phyloP scores from a whole-genome alignment of 2,797 vertebrate genomes.

The Odontamblyopus lacepedii region DNA sequence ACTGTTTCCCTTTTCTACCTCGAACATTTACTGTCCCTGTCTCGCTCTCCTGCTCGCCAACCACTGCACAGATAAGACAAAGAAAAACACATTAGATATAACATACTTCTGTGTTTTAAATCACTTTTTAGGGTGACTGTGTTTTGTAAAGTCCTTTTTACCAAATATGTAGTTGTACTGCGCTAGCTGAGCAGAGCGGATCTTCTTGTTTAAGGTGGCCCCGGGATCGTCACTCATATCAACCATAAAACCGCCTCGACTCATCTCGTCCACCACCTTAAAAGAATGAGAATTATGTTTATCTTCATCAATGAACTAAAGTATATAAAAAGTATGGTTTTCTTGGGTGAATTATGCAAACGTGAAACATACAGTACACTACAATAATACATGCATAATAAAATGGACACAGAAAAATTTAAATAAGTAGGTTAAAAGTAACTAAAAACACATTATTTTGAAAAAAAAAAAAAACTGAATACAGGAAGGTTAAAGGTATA shows the following conservation, averaged over 20 bases:
- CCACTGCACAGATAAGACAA: conserved; percentile 70
- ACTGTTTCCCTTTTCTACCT: conserved; percentile 76
- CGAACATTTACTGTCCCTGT: conserved; percentile 81
- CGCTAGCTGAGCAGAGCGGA: conserved; percentile 86
- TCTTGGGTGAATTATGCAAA: no score
- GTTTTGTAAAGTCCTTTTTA: conserved; percentile 54
- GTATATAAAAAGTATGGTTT: background rate
- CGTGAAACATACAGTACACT: no score
- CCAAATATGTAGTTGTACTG: conserved; percentile 95
- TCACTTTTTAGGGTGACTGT: background rate
- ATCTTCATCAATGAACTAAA: background rate
- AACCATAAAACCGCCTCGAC: conserved; percentile 77
- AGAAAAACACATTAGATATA: background rate
- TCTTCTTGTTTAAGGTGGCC: conserved; percentile 86
- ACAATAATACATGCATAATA: background rate
- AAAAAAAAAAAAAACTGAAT: background rate
- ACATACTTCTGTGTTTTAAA: background rate
- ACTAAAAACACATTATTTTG: background rate
- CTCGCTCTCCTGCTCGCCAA: conserved; percentile 83
- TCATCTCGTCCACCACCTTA: conserved; percentile 82
- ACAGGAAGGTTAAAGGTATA: background rate
- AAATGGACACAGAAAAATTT: background rate
- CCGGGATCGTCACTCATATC: conserved; percentile 78
- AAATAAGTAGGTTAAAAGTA: background rate
- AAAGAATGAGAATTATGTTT: conserved; percentile 18